phyloP scores from a whole-genome alignment of 1,140 invertebrate species.

The Ylistrum balloti region DNA sequence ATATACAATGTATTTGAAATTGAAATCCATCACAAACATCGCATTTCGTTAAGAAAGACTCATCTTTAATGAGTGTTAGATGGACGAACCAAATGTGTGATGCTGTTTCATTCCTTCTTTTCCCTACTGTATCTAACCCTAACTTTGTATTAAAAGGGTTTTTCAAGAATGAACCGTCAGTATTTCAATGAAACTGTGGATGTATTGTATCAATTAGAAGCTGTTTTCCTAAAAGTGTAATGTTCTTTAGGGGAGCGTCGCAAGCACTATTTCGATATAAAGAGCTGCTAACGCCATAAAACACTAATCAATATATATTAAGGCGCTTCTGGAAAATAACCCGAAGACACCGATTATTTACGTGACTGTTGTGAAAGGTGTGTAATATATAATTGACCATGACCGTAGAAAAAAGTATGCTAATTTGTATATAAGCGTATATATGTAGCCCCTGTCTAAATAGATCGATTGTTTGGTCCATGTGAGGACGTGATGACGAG shows the following conservation, averaged over 20 bases:
- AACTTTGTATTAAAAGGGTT: too few species aligned
- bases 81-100: too few species aligned
- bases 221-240: not conserved
- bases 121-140: too few species aligned
- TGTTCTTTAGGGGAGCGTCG: not conserved
- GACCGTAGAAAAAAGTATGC: not conserved
- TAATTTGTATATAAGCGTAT: not conserved
- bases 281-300: not conserved
- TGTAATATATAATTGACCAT: not conserved
- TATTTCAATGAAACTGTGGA: not conserved
- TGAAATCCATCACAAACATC: not conserved
- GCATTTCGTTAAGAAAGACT: not conserved
- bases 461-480: not conserved
- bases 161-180: not conserved
- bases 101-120: too few species aligned
- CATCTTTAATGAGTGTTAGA: too few species aligned
- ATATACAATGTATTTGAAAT: not conserved
- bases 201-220: not conserved
- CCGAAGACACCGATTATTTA: not conserved
- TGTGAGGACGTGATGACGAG: not conserved
- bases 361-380: not conserved
- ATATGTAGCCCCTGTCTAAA: not conserved
- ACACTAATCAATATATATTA: conserved; percentile 1
- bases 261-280: not conserved
- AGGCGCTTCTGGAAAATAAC: not conserved